Conservation (phyloP, 2,113 vertebrate genomes). For the Gracilinanus agilis region DNA sequence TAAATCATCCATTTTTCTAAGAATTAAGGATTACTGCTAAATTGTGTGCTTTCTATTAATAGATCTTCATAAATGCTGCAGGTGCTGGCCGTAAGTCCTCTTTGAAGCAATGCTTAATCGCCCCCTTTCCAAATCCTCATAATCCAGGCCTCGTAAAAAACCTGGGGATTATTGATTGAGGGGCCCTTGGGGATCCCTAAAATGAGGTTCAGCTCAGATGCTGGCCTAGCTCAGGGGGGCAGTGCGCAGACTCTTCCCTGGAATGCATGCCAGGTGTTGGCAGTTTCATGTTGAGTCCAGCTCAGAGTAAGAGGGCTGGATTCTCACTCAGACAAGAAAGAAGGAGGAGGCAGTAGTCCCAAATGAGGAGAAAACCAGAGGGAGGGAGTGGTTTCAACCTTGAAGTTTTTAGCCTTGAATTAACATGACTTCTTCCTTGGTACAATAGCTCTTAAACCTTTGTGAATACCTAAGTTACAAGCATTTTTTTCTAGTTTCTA, state of each 20-base stretch:
- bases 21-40: slow-evolving; percentile 81
- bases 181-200: slow-evolving; percentile 85
- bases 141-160: slow-evolving; percentile 88
- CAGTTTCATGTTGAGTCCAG: slow-evolving; percentile 66
- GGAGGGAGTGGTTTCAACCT: background rate
- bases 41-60: slow-evolving; percentile 82
- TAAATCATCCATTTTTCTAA: slow-evolving; percentile 81
- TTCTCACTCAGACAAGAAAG: slow-evolving; percentile 53
- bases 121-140: slow-evolving; percentile 84
- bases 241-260: slow-evolving; percentile 68
- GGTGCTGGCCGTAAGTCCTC: slow-evolving; percentile 81
- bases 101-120: slow-evolving; percentile 87
- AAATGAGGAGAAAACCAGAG: background rate
- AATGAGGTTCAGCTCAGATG: slow-evolving; percentile 79
- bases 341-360: slow-evolving; percentile 20
- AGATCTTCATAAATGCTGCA: slow-evolving; percentile 85
- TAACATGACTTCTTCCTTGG: background rate
- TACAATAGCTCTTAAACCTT: background rate
- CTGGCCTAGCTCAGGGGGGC: slow-evolving; percentile 72
- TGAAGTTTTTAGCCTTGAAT: background rate
- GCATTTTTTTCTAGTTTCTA: background rate
- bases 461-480: background rate
- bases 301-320: slow-evolving; percentile 59
- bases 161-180: slow-evolving; percentile 87
- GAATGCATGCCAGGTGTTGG: slow-evolving; percentile 86